Base-by-base conservation (phyloP, 1,140 invertebrate species). In the Papilio aristodemus region DNA sequence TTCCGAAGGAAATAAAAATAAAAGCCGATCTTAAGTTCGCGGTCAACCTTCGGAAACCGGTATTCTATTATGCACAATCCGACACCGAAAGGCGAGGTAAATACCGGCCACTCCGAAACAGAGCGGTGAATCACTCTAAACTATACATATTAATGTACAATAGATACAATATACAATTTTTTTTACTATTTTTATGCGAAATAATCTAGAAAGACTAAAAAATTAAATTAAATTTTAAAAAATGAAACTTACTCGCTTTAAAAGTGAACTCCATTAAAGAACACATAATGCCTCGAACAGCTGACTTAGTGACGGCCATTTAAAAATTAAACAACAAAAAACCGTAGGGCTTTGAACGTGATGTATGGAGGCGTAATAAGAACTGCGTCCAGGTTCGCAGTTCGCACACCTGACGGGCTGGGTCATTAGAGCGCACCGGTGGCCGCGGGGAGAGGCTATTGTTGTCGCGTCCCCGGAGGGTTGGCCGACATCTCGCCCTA, bases 201-300 rank as follows among this genome's bases (percentile, higher is more conserved):
- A 54, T 10, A 54, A 54, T 50, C 46, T 50, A 50, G 57, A 27
- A 59, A 32, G 57, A 59, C 57, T n/a, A 6, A 59, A 36, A 22
- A 59, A 25, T 59, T 32, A 13, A 59, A 59, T 13, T 19, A 17
- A 32, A 36, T 27, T 59, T 36, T 32, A 64, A 63, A 70, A 71
- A 71, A 74, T 59, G 72, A 66, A 58, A 69, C 86, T 91, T 89
- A 91, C 89, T 91, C 88, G 89, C 89, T 91, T 86, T 91, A 77
- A 91, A 91, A 68, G 89, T 91, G 77, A 91, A 87, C 76, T 91
- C 89, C 89, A 91, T 90, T 68, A 91, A 85, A 27, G 86, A 86
- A 69, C 87, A 91, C 89, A 91, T 91, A 69, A 90, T 84, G 63
- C 89, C 87, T 68, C 87, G 84, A 32, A 91, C 86, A 11, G 81